Base-by-base conservation (phyloP, 2,797 vertebrate species). In the Glyptemys insculpta region DNA sequence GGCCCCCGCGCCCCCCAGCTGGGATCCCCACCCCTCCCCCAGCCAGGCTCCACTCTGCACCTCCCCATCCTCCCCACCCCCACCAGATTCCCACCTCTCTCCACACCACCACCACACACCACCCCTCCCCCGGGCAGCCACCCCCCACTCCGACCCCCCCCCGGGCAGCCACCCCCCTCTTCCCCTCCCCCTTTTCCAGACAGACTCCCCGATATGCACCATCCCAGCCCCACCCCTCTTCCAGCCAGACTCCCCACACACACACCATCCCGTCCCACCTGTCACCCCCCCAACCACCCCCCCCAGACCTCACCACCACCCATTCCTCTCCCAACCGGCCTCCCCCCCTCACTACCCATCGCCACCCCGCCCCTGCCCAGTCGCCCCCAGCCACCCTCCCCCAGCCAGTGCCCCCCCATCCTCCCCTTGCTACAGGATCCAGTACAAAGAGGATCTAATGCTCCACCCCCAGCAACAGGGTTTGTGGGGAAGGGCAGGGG, bases 171-270 rank as follows among this genome's bases (percentile, higher is more conserved):
- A 52, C 15, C 50, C 15, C 50, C 50, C 12, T 15, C 15, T 6
- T 14, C 4, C 15, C 12, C 53, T 14, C 53, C 2, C 18, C 53
- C 53, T 12, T 12, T 12, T 12, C 49, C 12, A 2, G 49, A 49
- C 47, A 12, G 47, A 1, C 47, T 49, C 47, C 47, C 47, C 47
- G 3, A 49, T 11, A 49, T 49, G 49, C 3, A 49, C 49, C 56
- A 23, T 27, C 34, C 18, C 2, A 10, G 4, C 8, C 18, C 34
- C 18, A 8, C n/a, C 68, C 18, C 4, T 4, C 7, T 4, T 19
- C 21, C n/a, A 19, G 18, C 4, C 34, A n/a, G 31, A 18, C 12
- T 34, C 14, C 12, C 62, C 31, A 12, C 49, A 49, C 49, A 49
- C 50, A 52, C 16, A 52, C 6, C 6, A 34, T n/a, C 62, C 62